Evolutionary conservation across 2,888 invertebrate genomes (phyloP).

Genomic region (Papilio gigon): DNA sequence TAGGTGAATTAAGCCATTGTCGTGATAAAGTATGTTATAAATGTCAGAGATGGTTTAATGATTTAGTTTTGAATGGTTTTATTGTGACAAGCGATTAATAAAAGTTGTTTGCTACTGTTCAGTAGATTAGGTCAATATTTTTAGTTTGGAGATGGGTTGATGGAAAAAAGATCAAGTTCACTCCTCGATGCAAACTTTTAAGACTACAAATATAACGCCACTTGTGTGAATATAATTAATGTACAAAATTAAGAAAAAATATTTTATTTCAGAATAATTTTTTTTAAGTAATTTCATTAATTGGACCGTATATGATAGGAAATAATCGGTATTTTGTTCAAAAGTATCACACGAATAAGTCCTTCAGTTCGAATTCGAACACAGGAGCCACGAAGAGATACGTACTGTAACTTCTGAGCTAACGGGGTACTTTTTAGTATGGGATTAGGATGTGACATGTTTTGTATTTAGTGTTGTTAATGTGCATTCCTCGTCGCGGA

Average conservation of each 20-base stretch:
- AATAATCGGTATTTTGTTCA: background rate
- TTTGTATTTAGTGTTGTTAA: slow-evolving; percentile 27
- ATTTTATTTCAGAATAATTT: too few species aligned
- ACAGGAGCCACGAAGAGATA: background rate
- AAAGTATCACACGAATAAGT: background rate
- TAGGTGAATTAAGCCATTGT: slow-evolving; percentile 13
- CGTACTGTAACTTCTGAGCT: background rate
- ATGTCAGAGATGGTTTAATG: slow-evolving; percentile 22
- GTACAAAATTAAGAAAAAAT: too few species aligned
- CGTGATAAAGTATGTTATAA: slow-evolving; percentile 23
- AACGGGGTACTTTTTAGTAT: background rate
- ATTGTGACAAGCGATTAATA: slow-evolving; percentile 27
- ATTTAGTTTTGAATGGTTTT: slow-evolving; percentile 16
- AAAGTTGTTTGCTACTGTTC: slow-evolving; percentile 6
- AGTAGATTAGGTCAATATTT: slow-evolving; percentile 14
- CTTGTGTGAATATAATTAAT: too few species aligned
- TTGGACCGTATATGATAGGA: too few species aligned
- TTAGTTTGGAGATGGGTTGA: slow-evolving; percentile 8
- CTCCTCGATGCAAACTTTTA: background rate
- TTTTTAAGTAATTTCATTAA: too few species aligned
- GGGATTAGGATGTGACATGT: background rate
- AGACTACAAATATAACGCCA: background rate
- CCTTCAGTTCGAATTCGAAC: background rate
- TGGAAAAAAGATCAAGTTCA: slow-evolving; percentile 28
- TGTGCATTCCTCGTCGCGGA: slow-evolving; percentile 21